Base-by-base conservation (phyloP, 2,888 invertebrate species). In the Lithophane leautieri region DNA sequence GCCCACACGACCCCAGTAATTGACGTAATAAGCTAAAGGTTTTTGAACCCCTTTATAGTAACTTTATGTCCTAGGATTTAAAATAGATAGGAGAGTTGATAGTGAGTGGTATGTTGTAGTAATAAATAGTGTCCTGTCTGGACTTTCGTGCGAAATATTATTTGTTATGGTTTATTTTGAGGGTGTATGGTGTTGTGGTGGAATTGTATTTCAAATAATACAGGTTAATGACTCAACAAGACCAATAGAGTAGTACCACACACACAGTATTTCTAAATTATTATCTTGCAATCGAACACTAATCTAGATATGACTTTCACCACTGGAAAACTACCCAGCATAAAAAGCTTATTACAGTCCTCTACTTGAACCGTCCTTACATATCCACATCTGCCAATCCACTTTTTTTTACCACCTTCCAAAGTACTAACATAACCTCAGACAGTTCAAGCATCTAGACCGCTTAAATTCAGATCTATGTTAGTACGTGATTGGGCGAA, bases 1-100 rank as follows among this genome's bases (percentile, higher is more conserved):
- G 87, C 83, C 90, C 92, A 88, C 94, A 93, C 94, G 94, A 94
- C 92, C 92, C 87, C 85, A 90, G 93, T 95, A 95, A 95, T 95
- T 95, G 95, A 95, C 94, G 93, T 94, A 94, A 94, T 94, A 94
- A 91, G 90, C 88, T 90, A 88, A 89, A 90, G 90, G 90, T 89
- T 91, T 90, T 91, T 90, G 90, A 90, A 90, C 89, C 86, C 86
- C 87, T 89, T 81, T 86, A 79, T 54, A 89, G 86, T 83, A 88
- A 88, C 88, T 90, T 91, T 90, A 90, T 89, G 89, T 89, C 85
- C 86, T 86, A 83, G 85, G 86, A 88, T 88, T 90, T 92, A 92
- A 91, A 90, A 83, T 87, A 90, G 91, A 93, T 92, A 90, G 85
- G 84, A 82, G 78, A 86, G 75, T 76, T 83, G 93, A 93, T 93